These are phyloP conservation scores for Eira barbara DNA, from an alignment of 2,113 vertebrate genomes.

Conservation along the genomic window DNA sequence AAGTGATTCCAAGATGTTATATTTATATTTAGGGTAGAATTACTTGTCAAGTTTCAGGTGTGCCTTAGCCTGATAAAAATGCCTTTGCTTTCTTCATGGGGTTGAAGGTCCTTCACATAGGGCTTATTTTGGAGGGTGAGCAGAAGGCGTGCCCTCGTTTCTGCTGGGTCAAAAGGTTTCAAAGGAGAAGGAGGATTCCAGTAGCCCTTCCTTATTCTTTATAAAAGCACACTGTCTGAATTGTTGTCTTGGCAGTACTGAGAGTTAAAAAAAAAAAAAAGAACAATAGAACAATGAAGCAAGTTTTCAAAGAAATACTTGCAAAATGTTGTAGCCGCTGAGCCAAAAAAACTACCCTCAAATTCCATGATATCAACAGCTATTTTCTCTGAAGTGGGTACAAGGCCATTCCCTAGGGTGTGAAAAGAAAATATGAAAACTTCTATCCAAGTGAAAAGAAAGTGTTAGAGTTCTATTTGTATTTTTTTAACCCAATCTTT, in stretches of 20 bases:
- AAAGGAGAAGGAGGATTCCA: neutral
- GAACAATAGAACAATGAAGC: neutral
- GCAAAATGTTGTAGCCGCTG: neutral
- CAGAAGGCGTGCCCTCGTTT: neutral
- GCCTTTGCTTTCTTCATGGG: neutral
- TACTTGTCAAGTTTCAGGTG: neutral
- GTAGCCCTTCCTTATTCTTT: neutral
- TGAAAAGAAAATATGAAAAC: neutral
- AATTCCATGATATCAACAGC: neutral
- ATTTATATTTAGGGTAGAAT: neutral
- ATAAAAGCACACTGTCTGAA: neutral
- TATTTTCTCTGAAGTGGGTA: neutral
- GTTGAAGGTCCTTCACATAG: neutral
- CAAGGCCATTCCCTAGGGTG: neutral
- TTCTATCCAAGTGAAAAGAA: neutral
- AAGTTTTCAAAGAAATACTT: constrained; percentile 12
- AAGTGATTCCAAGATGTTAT: neutral
- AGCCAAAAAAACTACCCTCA: neutral
- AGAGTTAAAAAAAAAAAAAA: neutral
- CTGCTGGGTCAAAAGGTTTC: neutral
- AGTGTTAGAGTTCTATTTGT: neutral
- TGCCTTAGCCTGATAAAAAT: neutral
- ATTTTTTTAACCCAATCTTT: neutral
- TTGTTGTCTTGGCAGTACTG: neutral
- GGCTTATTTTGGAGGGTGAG: neutral